Conservation (phyloP, 1,140 invertebrate genomes). For the Diachasma alloeum region DNA sequence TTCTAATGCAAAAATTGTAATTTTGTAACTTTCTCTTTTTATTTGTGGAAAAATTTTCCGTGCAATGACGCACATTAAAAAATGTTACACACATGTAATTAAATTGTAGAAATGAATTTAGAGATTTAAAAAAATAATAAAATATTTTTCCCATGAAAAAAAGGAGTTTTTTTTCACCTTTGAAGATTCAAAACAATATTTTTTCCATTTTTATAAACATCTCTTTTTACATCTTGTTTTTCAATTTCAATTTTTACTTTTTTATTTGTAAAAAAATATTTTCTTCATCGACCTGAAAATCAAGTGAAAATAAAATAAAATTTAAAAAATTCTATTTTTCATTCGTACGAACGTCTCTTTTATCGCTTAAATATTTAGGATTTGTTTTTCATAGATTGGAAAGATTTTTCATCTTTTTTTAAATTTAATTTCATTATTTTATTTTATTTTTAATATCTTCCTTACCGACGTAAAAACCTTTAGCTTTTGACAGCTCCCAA, state of each 20-base stretch:
- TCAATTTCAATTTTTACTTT: too few species aligned
- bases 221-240: too few species aligned
- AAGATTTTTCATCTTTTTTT: too few species aligned
- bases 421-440: not conserved
- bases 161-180: not conserved
- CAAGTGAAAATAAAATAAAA: too few species aligned
- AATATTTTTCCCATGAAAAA: conserved; percentile 5
- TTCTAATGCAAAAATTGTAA: not conserved
- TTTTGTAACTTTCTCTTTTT: conserved; percentile 3
- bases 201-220: too few species aligned
- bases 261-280: too few species aligned
- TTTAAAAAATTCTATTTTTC: too few species aligned
- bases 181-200: too few species aligned
- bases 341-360: not conserved
- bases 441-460: not conserved
- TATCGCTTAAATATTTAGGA: not conserved
- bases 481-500: not conserved
- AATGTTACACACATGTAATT: conserved; percentile 12
- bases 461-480: not conserved
- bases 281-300: too few species aligned
- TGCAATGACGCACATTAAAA: not conserved
- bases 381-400: not conserved
- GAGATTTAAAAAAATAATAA: not conserved
- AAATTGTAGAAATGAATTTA: conserved; percentile 22
- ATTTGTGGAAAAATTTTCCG: not conserved